Evolutionary conservation across 2,113 vertebrate genomes (phyloP), one percentile per base, ranked within the genome.

Genomic region (Sylvietta virens): DNA sequence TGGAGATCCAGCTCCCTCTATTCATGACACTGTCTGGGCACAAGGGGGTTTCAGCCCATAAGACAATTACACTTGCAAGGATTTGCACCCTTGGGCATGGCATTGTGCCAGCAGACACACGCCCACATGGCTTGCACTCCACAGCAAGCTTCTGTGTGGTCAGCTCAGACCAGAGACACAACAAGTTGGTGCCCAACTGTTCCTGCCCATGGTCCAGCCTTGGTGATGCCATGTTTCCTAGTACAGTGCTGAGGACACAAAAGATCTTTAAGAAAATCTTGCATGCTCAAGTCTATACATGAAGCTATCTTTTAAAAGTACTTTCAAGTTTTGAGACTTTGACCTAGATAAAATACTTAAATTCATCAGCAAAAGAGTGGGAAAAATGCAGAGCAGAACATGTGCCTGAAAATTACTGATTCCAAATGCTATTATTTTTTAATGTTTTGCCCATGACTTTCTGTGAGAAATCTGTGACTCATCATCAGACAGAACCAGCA

Each of bases 31-130:
- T 54, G 18, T 14, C 56, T 62, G 15, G 54, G 21, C 51, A 57
- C 40, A 53, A 10, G 11, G 19, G 0, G 0, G 5, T 39, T 72
- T 77, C 35, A 79, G 7, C 2, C 33, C 15, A 1, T 23, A 16
- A 44, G 5, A 61, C 14, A 67, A 17, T 14, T 26, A 42, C n/a
- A 15, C 17, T 54, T 70, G 18, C 26, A 15, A 40, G 47, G 54
- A 48, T 26, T 71, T 50, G 7, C 10, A 82, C 20, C 4, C 37
- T 37, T 33, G 40, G 50, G 16, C 35, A 20, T 5, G 20, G 23
- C 31, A n/a, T 10, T 74, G 42, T 28, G 20, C 23, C 66, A 40
- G 28, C 39, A 81, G 56, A 62, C 19, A 40, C 21, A 7, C 3
- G 23, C 12, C 22, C 8, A 33, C 13, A 4, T 5, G 39, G 31